phyloP scores from a whole-genome alignment of 2,113 vertebrate species.

The Colistium nudipinnis region DNA sequence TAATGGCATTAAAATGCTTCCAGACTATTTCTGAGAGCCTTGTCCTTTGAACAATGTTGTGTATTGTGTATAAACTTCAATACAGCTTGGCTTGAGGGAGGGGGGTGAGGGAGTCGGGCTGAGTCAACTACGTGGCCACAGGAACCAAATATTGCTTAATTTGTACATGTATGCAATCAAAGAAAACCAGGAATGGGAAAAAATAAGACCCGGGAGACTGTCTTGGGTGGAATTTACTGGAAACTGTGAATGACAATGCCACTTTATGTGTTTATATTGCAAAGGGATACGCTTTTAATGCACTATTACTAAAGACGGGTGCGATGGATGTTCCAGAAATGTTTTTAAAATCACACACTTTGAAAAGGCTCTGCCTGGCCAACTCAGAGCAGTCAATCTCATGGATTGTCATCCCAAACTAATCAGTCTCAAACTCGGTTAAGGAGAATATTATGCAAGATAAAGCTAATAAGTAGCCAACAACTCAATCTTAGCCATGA shows the following conservation, averaged over 20 bases:
- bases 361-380: conserved; percentile 2
- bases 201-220: conserved; percentile 48
- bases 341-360: conserved; percentile 45
- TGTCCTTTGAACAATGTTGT: conserved; percentile 73
- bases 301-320: conserved; percentile 36
- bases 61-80: conserved; percentile 71
- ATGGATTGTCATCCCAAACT: conserved; percentile 33
- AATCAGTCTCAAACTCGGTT: conserved; percentile 39
- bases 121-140: conserved; percentile 68
- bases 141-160: conserved; percentile 82
- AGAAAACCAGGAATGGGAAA: conserved; percentile 74
- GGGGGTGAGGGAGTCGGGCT: conserved; percentile 13
- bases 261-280: conserved; percentile 72
- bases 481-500: conserved; percentile 37
- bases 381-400: conserved; percentile 1
- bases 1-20: conserved; percentile 58
- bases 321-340: conserved; percentile 48
- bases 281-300: conserved; percentile 60
- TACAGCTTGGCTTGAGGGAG: conserved; percentile 37
- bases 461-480: conserved; percentile 58
- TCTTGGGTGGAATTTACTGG: conserved; percentile 76
- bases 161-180: conserved; percentile 79
- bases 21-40: conserved; percentile 45
- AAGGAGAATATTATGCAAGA: conserved; percentile 49
- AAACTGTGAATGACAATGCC: conserved; percentile 78